Conservation (phyloP, 2,797 vertebrate species). For the Gallirallus australis region DNA sequence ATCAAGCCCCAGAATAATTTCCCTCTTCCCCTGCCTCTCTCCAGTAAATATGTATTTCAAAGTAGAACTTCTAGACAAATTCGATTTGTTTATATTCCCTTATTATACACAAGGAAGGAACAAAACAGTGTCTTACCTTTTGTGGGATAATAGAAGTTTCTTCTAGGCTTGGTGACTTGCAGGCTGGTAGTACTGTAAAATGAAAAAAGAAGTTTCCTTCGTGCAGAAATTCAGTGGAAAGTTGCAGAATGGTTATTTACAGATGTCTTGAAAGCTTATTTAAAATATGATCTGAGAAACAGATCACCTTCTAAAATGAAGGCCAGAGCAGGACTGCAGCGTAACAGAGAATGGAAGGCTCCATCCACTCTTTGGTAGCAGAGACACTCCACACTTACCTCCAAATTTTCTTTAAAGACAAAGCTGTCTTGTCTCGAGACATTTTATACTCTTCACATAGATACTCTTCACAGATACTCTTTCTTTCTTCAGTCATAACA, state of each 20-base stretch:
- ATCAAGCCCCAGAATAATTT: not conserved
- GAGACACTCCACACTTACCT: not conserved
- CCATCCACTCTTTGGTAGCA: not conserved
- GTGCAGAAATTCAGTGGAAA: not conserved
- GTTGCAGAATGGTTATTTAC: not conserved
- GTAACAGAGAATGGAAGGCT: not conserved
- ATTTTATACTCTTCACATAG: not conserved
- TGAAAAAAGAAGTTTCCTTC: not conserved
- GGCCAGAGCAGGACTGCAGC: not conserved
- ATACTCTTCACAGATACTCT: not conserved
- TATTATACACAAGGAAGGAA: not conserved
- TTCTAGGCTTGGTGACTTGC: not conserved
- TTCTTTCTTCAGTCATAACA: not conserved
- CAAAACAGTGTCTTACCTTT: not conserved
- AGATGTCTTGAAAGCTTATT: not conserved
- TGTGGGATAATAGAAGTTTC: not conserved
- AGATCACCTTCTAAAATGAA: not conserved
- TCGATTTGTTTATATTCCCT: not conserved
- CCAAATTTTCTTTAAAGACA: not conserved
- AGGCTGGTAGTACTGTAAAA: not conserved
- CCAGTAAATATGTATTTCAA: not conserved
- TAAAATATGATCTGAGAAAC: not conserved
- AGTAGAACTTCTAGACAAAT: not conserved
- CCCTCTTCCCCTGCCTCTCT: not conserved
- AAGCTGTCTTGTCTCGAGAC: not conserved